phyloP scores from a whole-genome alignment of 1,140 invertebrate genomes.

The Hypsibius dujardini region DNA sequence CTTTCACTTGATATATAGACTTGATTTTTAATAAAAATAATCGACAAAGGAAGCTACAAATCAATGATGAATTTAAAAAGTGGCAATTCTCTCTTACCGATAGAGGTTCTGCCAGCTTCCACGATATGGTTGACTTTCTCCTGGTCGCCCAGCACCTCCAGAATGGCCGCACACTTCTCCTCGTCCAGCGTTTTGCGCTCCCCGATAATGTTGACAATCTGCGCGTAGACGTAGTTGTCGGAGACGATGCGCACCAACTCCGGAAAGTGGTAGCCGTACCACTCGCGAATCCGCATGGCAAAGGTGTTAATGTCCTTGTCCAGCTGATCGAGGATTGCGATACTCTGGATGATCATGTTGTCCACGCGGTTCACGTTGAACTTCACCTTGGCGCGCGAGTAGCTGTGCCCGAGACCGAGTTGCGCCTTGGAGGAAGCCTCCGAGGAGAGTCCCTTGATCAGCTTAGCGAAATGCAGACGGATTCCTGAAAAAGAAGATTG shows the following conservation, averaged over 20 bases:
- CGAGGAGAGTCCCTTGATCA: constrained; percentile 77
- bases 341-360: constrained; percentile 99
- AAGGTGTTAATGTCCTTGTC: constrained; percentile 99
- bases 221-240: constrained; percentile 82
- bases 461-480: constrained; percentile 63
- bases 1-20: no score
- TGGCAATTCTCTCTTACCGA: constrained; percentile 45
- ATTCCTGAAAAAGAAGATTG: constrained; percentile 41
- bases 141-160: constrained; percentile 37
- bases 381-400: constrained; percentile 88
- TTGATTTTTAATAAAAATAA: no score
- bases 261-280: constrained; percentile 96
- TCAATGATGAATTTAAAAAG: no score
- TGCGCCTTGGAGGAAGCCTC: constrained; percentile 66
- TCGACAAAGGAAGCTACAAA: no score
- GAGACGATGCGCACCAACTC: constrained; percentile 89
- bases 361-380: constrained; percentile 96
- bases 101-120: constrained; percentile 81
- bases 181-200: constrained; percentile 70
- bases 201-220: constrained; percentile 62
- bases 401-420: constrained; percentile 90
- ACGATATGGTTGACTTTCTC: constrained; percentile 45
- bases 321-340: constrained; percentile 83
- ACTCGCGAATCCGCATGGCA: constrained; percentile 73
- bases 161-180: constrained; percentile 38